Evolutionary conservation across 1,140 invertebrate genomes (phyloP), one percentile per base, ranked within the genome.

Genomic region (Gryon sp.): DNA sequence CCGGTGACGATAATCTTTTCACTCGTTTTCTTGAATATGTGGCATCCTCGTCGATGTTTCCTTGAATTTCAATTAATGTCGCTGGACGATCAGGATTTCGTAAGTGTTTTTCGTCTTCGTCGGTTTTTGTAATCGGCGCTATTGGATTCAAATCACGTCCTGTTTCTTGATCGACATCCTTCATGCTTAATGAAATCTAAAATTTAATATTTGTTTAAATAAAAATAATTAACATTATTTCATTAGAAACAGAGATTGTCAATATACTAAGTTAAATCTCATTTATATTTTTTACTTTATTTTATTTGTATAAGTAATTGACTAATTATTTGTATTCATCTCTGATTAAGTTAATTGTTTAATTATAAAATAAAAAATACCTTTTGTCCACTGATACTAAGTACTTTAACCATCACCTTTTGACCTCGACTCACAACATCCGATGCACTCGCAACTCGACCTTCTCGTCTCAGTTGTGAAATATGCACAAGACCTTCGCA

Each of bases 401-500:
- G 85, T 0, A 98, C 95, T 91, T 98, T 97, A 0, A 96, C 91
- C 84, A 93, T 81, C 0, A 99, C 97, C 90, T 93, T 96, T 79
- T 97, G 94, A 26, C 97, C 97, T 77, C 96, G 91, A 7, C 91
- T 91, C 0, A 99, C 96, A 15, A 99, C 97, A 89, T 99, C 98
- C 4, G 93, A 93, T 0, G 99, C 98, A 90, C 95, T 96, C 0
- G 95, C 96, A 5, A 99, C 98, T 78, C 98, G 90, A 0, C 98
- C 98, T 88, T 99, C 97, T 36, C 95, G 90, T 24, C 97, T 86
- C 15, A 99, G 87, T 88, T 99, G 97, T 7, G 98, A 99, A 76
- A 99, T 99, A 83, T 99, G 99, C 5, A 99, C 97, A 0, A 99
- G 89, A 1, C 99, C 99, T 88, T 99, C 98, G 92, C 94, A 96